Conservation (phyloP, 2,888 invertebrate genomes). For the Argynnis bischoffii region DNA sequence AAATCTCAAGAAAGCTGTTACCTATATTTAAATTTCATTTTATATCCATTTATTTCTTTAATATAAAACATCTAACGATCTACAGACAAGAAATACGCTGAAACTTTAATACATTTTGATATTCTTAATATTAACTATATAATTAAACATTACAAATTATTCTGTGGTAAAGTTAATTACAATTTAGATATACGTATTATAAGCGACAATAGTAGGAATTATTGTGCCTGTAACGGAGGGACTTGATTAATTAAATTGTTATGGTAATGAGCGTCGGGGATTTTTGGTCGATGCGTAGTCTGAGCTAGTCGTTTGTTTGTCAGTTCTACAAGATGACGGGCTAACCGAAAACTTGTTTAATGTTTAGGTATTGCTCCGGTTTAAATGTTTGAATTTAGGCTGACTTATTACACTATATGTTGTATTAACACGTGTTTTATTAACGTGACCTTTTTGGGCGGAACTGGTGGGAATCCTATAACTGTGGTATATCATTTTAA, state of each 20-base stretch:
- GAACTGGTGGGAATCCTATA: too few relatives aligned
- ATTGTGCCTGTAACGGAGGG: slow-evolving; percentile 53
- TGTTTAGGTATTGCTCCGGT: not conserved
- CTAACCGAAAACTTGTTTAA: not conserved
- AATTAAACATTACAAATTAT: not conserved
- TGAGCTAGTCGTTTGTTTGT: slow-evolving; percentile 38
- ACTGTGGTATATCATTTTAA: too few relatives aligned
- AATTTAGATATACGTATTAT: slow-evolving; percentile 30
- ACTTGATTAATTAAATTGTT: slow-evolving; percentile 76
- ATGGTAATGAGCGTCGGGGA: slow-evolving; percentile 66
- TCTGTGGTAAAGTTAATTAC: slow-evolving; percentile 9
- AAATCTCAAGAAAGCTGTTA: too few relatives aligned
- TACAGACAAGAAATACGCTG: too few relatives aligned
- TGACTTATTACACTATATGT: too few relatives aligned
- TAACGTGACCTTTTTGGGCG: too few relatives aligned
- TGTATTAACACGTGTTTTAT: too few relatives aligned
- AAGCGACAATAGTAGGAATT: slow-evolving; percentile 44
- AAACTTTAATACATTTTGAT: too few relatives aligned
- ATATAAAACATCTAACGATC: too few relatives aligned
- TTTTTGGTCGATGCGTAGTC: slow-evolving; percentile 61
- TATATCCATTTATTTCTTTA: too few relatives aligned
- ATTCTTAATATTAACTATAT: too few relatives aligned
- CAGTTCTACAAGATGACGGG: slow-evolving; percentile 25
- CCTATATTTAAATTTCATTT: too few relatives aligned
- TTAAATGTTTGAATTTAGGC: not conserved